Base-by-base conservation (phyloP, 1,140 invertebrate genomes). In the Drosophila subpulchrella region DNA sequence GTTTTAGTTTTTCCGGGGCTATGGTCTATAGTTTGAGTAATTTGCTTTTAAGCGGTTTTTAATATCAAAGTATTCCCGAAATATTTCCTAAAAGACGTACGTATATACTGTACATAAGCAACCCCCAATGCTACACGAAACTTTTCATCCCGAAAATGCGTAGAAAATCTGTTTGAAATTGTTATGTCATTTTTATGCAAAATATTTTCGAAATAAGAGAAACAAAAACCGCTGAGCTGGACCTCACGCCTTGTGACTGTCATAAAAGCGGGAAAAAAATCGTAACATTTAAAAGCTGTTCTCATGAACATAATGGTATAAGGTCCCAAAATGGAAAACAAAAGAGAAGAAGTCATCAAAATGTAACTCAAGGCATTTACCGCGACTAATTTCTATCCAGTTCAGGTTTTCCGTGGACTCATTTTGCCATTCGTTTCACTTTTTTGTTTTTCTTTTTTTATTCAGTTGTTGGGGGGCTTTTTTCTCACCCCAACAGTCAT, bases 121-220 rank as follows among this genome's bases (percentile, higher is more conserved):
- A 51, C 20, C 61, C 54, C 17, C 50, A 34, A 32, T 38, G 39
- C n/a, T 17, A 27, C 30, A 30, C 15, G n/a, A 54, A 70, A 58
- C n/a, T 71, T 71, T 71, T 58, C 44, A 71, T 58, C 41, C 48
- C 44, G 56, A 79, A 80, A 83, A 74, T 63, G 81, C 61, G 50
- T 67, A 48, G 63, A 84, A 84, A 90, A 84, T 88, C 81, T 89
- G 84, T 81, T 90, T 81, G 63, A 81, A 88, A 89, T 89, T 81
- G 77, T 89, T 89, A 89, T 90, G 81, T 77, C 74, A 70, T 66
- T 84, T 89, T 89, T 90, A 89, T 89, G 84, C 81, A 67, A 89
- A 89, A 84, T 68, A 81, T 81, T 77, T 72, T 42, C 3, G 13
- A 36, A 65, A 78, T 68, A 75, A 41, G 30, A 47, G 47, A 72